Evolutionary conservation across 37 sponge, comb jelly and placozoan species (phyloP), one percentile per base, ranked within the genome.

Genomic region (Diacarnus erythraeanus): DNA sequence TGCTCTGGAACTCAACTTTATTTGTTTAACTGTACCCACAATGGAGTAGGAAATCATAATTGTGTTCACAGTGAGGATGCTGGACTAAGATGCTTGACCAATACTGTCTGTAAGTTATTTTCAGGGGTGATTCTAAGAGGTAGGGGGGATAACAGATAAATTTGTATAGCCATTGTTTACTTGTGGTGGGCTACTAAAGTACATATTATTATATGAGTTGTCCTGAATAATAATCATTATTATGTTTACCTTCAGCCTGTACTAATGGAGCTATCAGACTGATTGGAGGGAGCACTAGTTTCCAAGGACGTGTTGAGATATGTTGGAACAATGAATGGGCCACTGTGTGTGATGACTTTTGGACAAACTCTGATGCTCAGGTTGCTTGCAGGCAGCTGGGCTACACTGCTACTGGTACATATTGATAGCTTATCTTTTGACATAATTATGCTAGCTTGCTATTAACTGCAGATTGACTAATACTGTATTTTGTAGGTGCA

Each of bases 51-150:
- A 6, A 29, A 61, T 27, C 47, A 43, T 42, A 72, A 86, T 75
- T 86, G 86, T 40, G 10, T 1, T 23, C 79, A 79, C 37, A 22
- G 10, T 71, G 86, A 86, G n/a, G 79, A 79, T 79, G 86, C 80
- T 0, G 80, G 80, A 39, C 74, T 86, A 10, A 42, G 79, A 23
- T 86, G 86, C 36, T 12, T 47, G 10, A 47, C 6, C 51, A 47
- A 47, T 63, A 63, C 64, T 30, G 26, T 63, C 64, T 8, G 26
- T n/a, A n/a, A 63, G 30, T 30, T 8, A 63, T 63, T 20, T 25
- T 25, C 8, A 63, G 26, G 64, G 31, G n/a, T 30, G 8, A n/a
- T 20, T 29, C 64, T 23, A 30, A 23, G 64, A 15, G 20, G 9
- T 8, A 8, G 6, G n/a, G 18, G n/a, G 71, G 35, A 5, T 39